Base-by-base conservation (phyloP, 2,797 vertebrate genomes). In the Cyclopterus lumpus region DNA sequence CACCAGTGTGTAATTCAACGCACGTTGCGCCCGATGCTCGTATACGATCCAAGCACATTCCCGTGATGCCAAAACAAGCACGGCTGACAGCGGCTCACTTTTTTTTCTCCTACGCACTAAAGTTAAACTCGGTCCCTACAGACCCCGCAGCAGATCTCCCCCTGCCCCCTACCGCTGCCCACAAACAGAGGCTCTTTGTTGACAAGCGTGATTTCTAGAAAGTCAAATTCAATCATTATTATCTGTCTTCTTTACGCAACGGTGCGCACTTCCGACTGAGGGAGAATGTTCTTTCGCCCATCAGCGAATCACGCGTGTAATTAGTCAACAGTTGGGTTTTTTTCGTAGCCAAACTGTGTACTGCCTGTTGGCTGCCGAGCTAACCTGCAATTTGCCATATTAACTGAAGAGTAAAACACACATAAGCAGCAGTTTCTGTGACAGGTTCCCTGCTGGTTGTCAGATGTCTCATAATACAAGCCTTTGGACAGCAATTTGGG, bases 41-140 rank as follows among this genome's bases (percentile, higher is more conserved):
- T n/a, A 92, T 94, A 93, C 94, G 95, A 95, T 96, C 94, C 95
- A 92, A 92, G 94, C 94, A 93, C 93, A 93, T 95, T 96, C 93
- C 93, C 93, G 88, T 80, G 91, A 95, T 95, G 96, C 95, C 95
- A 96, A 96, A 94, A 94, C 94, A 95, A 96, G 95, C 95, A 93
- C 81, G 84, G 92, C 93, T 91, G 91, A 93, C 90, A 88, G 93
- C 85, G 88, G 93, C 94, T 94, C 94, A 93, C 93, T 95, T 95
- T 93, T 92, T n/a, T n/a, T n/a, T n/a, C n/a, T n/a, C 95, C 88
- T 93, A 91, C 91, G 91, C 91, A 90, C 86, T 89, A 90, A 91
- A 94, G 94, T 94, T 94, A 91, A 91, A 89, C 92, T 92, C 89
- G 83, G 88, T 81, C 88, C 91, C 85, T 87, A 82, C 89, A 88